phyloP scores from a whole-genome alignment of 2,888 invertebrate genomes.

The Aspidapion aeneum region DNA sequence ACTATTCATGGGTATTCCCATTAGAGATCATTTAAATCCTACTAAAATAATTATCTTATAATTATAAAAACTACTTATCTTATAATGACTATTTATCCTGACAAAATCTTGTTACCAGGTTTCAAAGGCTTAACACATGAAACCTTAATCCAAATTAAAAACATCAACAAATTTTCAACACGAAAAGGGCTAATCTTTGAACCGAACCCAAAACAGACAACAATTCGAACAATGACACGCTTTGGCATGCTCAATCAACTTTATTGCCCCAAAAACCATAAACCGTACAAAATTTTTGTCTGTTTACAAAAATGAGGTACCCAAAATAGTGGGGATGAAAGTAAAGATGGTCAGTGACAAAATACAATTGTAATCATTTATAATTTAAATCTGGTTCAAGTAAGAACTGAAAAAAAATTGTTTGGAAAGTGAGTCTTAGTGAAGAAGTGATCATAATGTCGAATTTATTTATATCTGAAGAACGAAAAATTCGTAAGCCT shows the following conservation, averaged over 20 bases:
- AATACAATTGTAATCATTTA: constrained; percentile 8
- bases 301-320: neutral
- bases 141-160: too few species aligned
- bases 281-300: constrained; percentile 17
- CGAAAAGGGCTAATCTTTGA: too few species aligned
- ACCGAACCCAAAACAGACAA: neutral
- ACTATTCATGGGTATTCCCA: too few species aligned
- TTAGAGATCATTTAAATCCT: too few species aligned
- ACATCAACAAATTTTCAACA: too few species aligned
- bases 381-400: constrained; percentile 5
- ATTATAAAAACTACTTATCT: too few species aligned
- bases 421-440: neutral
- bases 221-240: constrained; percentile 16
- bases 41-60: too few species aligned
- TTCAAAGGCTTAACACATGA: too few species aligned
- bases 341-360: neutral
- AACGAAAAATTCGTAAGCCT: constrained; percentile 30
- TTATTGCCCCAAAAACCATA: constrained; percentile 15
- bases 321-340: constrained; percentile 5
- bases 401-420: constrained; percentile 5
- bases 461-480: constrained; percentile 21
- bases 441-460: neutral
- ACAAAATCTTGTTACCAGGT: too few species aligned
- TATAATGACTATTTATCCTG: too few species aligned
- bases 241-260: constrained; percentile 16